Evolutionary conservation across 1,140 invertebrate genomes (phyloP), one percentile per base, ranked within the genome.

Genomic region (Drosophila insularis): DNA sequence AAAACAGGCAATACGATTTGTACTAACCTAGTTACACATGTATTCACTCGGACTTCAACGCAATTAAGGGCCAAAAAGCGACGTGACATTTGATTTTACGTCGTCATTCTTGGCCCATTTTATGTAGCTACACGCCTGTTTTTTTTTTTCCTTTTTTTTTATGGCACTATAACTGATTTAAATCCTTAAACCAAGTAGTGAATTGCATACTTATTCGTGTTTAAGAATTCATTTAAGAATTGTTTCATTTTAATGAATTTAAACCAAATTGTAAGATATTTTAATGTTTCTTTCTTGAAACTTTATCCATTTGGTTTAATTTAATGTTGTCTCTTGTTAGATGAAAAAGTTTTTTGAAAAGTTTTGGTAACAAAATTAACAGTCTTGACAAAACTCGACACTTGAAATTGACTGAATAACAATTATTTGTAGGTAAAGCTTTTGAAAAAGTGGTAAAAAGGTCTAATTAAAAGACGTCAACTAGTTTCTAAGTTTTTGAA

Each of bases 21-120:
- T 50, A 50, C 17, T 50, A 50, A 50, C 43, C 43, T 50, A 50
- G 43, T 50, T 50, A 50, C 43, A 50, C 43, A 50, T 50, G 43
- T 46, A 17, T 46, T 17, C 43, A 46, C 35, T 37, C 43, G 43
- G 17, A 50, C 43, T 50, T 50, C 2, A 50, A 50, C 43, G 17
- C 43, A 50, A 50, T 50, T 50, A 50, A 50, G 43, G 43, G 2
- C 43, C 11, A 27, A 50, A 50, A 50, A 50, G 43, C 43, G 5
- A 19, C 10, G 17, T 21, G 43, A 50, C 43, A 50, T 50, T 50
- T 50, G 43, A 50, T 50, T 50, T 50, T 50, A 50, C 43, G 43
- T 50, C 17, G 43, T 21, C 43, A 50, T 50, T 50, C 17, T n/a
- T 10, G 43, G 43, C 43, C 43, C 43, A 46, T 17, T 46, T 46